Evolutionary conservation across 2,888 invertebrate genomes (phyloP).

Genomic region (Baronia brevicornis): DNA sequence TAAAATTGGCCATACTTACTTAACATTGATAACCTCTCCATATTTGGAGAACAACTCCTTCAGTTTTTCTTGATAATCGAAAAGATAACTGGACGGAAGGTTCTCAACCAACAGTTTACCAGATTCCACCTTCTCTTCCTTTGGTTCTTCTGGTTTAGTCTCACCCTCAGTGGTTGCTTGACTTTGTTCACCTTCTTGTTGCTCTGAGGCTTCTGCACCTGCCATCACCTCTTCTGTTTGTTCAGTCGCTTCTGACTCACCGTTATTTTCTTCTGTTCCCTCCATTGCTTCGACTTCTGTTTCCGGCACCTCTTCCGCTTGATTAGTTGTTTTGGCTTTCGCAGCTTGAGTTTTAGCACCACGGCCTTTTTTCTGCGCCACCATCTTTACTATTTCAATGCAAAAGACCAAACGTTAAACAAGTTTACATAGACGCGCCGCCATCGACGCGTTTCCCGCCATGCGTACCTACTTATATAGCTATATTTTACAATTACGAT

Average conservation of each 20-base stretch:
- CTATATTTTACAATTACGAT: conserved; percentile 22
- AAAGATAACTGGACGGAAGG: conserved; percentile 62
- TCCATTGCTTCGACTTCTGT: conserved; percentile 35
- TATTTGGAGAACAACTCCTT: conserved; percentile 67
- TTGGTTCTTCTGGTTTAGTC: conserved; percentile 43
- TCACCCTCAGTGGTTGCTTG: conserved; percentile 37
- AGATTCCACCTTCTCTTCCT: conserved; percentile 64
- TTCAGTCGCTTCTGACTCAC: conserved; percentile 37
- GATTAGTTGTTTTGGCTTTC: conserved; percentile 48
- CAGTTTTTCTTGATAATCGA: conserved; percentile 69
- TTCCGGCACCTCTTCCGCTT: conserved; percentile 34
- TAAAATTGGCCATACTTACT: conserved; percentile 41
- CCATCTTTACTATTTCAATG: conserved; percentile 47
- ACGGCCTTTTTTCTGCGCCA: conserved; percentile 65
- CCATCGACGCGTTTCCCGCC: conserved; percentile 45
- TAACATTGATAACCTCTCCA: conserved; percentile 57
- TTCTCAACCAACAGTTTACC: conserved; percentile 70
- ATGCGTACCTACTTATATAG: no score
- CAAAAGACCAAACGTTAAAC: conserved; percentile 18
- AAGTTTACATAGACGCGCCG: conserved; percentile 22
- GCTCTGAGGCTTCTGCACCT: conserved; percentile 27
- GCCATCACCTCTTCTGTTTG: conserved; percentile 32
- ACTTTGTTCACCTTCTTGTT: conserved; percentile 25
- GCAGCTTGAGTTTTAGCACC: conserved; percentile 58
- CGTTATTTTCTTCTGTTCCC: conserved; percentile 51